phyloP scores from a whole-genome alignment of 2,797 vertebrate species.

The Enteromius unitaeniatus region DNA sequence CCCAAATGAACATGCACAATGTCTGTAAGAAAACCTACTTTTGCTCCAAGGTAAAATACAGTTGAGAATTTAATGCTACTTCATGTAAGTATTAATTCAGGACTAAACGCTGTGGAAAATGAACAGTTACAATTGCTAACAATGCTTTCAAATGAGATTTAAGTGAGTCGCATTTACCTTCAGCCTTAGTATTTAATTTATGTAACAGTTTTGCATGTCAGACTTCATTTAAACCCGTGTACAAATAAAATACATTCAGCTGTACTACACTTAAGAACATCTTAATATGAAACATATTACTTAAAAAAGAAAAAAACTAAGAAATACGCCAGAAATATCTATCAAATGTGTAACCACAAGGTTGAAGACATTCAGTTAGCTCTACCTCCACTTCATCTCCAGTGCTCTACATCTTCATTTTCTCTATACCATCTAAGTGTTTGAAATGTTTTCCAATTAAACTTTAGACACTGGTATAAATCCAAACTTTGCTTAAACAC shows the following conservation, averaged over 20 bases:
- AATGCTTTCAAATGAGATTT: constrained; percentile 7
- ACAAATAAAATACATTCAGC: neutral
- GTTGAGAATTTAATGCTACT: neutral
- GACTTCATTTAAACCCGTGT: neutral
- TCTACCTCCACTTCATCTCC: neutral
- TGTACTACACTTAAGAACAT: constrained; percentile 28
- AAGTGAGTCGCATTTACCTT: neutral
- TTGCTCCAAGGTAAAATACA: neutral
- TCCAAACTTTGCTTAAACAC: constrained; percentile 9
- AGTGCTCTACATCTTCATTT: constrained; percentile 55
- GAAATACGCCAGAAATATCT: neutral
- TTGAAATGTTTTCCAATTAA: constrained; percentile 2
- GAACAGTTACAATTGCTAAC: neutral
- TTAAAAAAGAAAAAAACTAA: neutral
- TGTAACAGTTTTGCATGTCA: neutral
- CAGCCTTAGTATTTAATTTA: neutral
- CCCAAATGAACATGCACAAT: neutral
- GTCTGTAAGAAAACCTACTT: neutral
- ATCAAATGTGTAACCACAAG: neutral
- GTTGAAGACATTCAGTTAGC: neutral
- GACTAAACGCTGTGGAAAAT: neutral
- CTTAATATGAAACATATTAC: neutral
- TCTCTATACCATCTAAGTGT: constrained; percentile 12
- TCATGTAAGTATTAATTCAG: neutral
- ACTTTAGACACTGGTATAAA: constrained; percentile 18